These are phyloP conservation scores for Strigamia transsilvanica DNA, from an alignment of 2,888 invertebrate species.

Conservation along the genomic window DNA sequence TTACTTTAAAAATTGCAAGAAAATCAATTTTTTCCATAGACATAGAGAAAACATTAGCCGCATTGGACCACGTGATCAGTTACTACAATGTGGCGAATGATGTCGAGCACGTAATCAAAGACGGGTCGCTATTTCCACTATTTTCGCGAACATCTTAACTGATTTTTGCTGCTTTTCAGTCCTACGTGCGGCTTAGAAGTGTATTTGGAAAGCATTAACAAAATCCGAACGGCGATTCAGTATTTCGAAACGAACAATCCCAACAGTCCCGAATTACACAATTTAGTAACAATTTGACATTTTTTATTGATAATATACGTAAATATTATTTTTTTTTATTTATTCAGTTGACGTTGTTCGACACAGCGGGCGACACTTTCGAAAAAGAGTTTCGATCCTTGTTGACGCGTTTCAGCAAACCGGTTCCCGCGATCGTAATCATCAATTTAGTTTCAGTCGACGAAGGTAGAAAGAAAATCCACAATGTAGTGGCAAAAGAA, in stretches of 20 bases:
- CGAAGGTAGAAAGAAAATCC: conserved; percentile 71
- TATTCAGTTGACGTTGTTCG: conserved; percentile 63
- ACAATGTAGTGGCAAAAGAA: background rate
- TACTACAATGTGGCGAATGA: conserved; percentile 95
- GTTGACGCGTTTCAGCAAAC: conserved; percentile 83
- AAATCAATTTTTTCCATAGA: conserved; percentile 69
- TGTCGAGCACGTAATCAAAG: conserved; percentile 79
- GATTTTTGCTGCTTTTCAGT: background rate
- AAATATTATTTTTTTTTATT: conserved; percentile 5
- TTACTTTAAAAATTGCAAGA: background rate
- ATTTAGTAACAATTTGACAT: conserved; percentile 72
- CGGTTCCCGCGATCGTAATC: conserved; percentile 84
- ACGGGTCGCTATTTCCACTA: conserved; percentile 60
- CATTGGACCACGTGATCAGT: conserved; percentile 91
- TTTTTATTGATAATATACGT: too few species aligned
- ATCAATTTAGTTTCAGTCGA: conserved; percentile 86
- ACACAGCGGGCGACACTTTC: conserved; percentile 79
- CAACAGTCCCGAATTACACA: conserved; percentile 90
- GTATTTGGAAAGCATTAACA: conserved; percentile 78
- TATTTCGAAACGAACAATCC: conserved; percentile 94
- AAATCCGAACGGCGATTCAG: conserved; percentile 83
- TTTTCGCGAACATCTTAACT: background rate
- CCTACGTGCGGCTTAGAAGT: conserved; percentile 68
- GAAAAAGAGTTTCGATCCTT: conserved; percentile 89
- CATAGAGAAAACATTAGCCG: conserved; percentile 86